These are phyloP conservation scores for Cathartes aura DNA, from an alignment of 2,113 vertebrate genomes.

Conservation along the genomic window DNA sequence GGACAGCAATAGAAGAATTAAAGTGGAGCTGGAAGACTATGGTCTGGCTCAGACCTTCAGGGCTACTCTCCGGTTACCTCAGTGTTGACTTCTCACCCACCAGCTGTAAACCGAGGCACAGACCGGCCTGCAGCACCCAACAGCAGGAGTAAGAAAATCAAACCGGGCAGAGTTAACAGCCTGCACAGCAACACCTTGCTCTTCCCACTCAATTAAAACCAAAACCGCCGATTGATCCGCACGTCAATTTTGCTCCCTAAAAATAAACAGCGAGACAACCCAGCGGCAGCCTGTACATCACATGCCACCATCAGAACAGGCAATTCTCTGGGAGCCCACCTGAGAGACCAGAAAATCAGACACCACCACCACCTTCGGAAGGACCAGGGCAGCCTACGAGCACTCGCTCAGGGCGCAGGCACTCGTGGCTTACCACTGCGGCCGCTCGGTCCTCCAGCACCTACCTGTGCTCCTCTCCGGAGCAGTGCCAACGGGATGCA, in stretches of 20 bases:
- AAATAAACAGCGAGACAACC: background rate
- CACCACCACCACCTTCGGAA: fast-evolving
- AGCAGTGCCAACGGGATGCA: background rate
- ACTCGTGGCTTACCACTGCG: fast-evolving
- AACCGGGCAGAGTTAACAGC: background rate
- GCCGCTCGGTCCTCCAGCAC: background rate
- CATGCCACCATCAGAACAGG: background rate
- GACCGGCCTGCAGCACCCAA: background rate
- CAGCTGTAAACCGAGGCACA: background rate
- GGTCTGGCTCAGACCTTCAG: background rate
- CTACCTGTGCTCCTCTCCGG: background rate
- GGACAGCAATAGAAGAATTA: background rate
- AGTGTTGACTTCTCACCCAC: background rate
- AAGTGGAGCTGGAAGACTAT: background rate
- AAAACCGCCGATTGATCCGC: fast-evolving
- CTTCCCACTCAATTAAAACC: background rate
- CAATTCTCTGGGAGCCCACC: background rate
- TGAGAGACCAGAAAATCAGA: background rate
- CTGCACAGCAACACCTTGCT: background rate
- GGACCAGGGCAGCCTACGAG: background rate
- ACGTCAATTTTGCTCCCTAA: background rate
- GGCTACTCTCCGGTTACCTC: background rate
- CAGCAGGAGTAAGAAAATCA: background rate
- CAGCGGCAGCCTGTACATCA: background rate
- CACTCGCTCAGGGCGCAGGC: background rate